Evolutionary conservation across 1,140 invertebrate genomes (phyloP), one percentile per base, ranked within the genome.

Genomic region (Plectrocnemia conspersa): DNA sequence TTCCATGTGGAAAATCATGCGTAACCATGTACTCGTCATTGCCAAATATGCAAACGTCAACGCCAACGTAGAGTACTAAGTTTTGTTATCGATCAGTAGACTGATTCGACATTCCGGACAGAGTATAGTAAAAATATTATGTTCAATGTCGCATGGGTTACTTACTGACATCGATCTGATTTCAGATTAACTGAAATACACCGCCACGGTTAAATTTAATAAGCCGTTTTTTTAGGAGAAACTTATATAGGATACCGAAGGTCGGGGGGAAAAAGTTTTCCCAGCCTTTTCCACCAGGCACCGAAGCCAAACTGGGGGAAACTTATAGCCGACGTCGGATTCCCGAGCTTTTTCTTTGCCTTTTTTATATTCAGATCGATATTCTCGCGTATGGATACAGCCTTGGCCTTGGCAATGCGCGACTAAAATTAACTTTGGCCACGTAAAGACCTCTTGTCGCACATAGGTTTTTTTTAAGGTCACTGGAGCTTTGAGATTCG

Each of bases 341-440:
- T 4, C n/a, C n/a, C n/a, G n/a, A n/a, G n/a, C n/a, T n/a, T 50
- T 50, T 50, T 50, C 19, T 22, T 38, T 22, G 33, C 25, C 33
- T 15, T 45, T 50, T 50, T 50, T 50, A n/a, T 50, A 22, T 3
- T 25, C 42, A 38, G 33, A 50, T 50, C 47, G 47, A 50, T 50
- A 50, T 50, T 38, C 25, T 38, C 47, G 32, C 40, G 38, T 50
- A 50, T 38, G 47, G 45, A 47, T 47, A 47, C 35, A 47, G 33
- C 47, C 47, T 50, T 50, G 47, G 47, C 47, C 47, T 50, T 50
- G 47, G 47, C 47, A 50, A 50, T 50, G 47, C 40, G n/a, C 21
- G 47, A 22, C 47, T 50, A 50, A 50, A 50, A 50, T 50, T 50
- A 50, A 50, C 47, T 38, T 22, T 29, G 2, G 15, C 40, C 21